Evolutionary conservation across 2,113 vertebrate genomes (phyloP).

Genomic region (Leiothrix lutea): DNA sequence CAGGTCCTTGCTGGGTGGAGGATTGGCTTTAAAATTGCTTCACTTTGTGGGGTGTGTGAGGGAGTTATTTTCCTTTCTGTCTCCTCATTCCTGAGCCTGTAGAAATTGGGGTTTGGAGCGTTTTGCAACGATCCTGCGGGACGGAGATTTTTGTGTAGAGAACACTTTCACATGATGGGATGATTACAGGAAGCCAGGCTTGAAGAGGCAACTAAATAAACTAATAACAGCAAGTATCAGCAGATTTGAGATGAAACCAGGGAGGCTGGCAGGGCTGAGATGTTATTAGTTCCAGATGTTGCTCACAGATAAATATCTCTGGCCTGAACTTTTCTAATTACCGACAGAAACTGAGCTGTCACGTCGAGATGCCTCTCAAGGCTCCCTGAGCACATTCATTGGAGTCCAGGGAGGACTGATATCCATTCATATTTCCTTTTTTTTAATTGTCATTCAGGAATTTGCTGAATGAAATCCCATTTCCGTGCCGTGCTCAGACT

Average conservation of each 20-base stretch:
- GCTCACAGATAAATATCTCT: background rate
- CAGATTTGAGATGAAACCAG: constrained; percentile 29
- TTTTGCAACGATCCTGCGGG: background rate
- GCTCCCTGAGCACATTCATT: background rate
- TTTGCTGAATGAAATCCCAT: background rate
- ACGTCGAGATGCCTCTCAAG: background rate
- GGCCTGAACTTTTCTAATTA: constrained; percentile 34
- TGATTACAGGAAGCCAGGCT: background rate
- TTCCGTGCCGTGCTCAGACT: background rate
- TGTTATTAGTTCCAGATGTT: constrained; percentile 6
- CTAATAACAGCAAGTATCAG: constrained; percentile 12
- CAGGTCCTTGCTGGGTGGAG: background rate
- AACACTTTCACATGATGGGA: background rate
- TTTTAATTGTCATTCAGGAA: background rate
- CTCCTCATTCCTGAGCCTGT: background rate
- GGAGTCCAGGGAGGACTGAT: accelerated
- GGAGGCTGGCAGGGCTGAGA: background rate
- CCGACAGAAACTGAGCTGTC: background rate
- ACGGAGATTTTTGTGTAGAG: background rate
- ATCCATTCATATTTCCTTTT: background rate
- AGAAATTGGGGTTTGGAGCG: background rate
- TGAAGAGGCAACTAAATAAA: constrained; percentile 2
- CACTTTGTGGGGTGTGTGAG: background rate
- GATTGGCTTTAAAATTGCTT: constrained; percentile 12
- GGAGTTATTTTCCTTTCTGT: background rate